Base-by-base conservation (phyloP, 2,113 vertebrate genomes). In the Leucoraja erinaceus region DNA sequence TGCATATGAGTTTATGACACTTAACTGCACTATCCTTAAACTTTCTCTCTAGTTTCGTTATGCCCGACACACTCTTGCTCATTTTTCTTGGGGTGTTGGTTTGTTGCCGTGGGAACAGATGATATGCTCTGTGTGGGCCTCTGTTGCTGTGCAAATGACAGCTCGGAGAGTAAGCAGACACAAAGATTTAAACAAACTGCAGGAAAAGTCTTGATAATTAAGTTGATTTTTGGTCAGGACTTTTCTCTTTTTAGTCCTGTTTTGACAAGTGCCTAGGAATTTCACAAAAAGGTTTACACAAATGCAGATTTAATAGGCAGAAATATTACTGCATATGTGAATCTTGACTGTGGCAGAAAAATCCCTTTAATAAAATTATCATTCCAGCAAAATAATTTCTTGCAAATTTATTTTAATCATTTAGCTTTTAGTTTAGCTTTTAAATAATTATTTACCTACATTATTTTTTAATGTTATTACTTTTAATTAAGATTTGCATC, bases 161-260 rank as follows among this genome's bases (percentile, higher is more conserved):
- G 83, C 59, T 88, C 6, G 16, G 83, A 88, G 61, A 8, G 7
- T 86, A 66, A 88, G 83, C 83, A 86, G 83, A 66, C 61, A 28
- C 61, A 28, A 88, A 31, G 28, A 63, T 66, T 88, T 63, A 88
- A 63, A 33, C 75, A 77, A 77, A 66, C 59, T 63, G 59, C 56
- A 31, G 83, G 18, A 63, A 88, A 88, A 88, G 16, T 18, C 83
- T 33, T 88, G 83, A 88, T 88, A 88, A 88, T 88, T 88, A 33
- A 66, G 12, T 61, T 31, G 83, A 88, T 88, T 88, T 88, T 88
- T 28, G n/a, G 83, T 88, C 59, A 88, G 59, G 31, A 88, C 38
- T 88, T 59, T 88, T 88, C 63, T 88, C 83, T 31, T 59, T 18
- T 88, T 88, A 88, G 59, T 61, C 31, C 56, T 88, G 83, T 63